Conservation (phyloP, 2,797 vertebrate genomes). For the Spinus olivaceus region DNA sequence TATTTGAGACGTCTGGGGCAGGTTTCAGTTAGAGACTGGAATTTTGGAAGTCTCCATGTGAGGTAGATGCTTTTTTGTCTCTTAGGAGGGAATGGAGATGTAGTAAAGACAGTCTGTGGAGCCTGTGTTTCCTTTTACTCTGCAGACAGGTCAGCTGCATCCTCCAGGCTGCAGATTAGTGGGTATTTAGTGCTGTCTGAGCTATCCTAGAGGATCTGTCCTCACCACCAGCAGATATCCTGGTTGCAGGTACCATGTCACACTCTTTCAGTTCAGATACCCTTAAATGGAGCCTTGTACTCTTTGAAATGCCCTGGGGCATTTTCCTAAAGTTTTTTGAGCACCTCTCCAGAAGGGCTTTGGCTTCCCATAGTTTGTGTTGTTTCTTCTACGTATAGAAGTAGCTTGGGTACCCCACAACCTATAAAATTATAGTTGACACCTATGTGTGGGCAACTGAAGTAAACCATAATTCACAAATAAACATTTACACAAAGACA, state of each 20-base stretch:
- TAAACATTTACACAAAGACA: not conserved
- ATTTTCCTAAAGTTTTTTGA: not conserved
- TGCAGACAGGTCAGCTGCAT: not conserved
- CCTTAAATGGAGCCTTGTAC: not conserved
- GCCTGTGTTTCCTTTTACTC: not conserved
- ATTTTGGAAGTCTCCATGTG: not conserved
- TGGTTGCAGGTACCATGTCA: not conserved
- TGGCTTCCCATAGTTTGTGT: not conserved
- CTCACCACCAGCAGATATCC: not conserved
- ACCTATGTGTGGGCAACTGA: not conserved
- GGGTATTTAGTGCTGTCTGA: not conserved
- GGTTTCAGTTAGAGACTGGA: not conserved
- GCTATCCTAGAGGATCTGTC: not conserved
- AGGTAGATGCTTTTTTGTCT: not conserved
- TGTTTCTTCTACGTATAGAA: not conserved
- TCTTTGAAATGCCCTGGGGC: not conserved
- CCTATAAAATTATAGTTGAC: not conserved
- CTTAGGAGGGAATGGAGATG: not conserved
- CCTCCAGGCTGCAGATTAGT: not conserved
- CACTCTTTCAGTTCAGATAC: not conserved
- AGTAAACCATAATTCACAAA: not conserved
- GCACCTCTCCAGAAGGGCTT: not conserved
- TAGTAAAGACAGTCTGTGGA: not conserved
- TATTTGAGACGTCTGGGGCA: slow-evolving; percentile 29
- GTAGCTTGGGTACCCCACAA: not conserved